Conservation (phyloP, 2,113 vertebrate genomes). For the Coregonus clupeaformis region DNA sequence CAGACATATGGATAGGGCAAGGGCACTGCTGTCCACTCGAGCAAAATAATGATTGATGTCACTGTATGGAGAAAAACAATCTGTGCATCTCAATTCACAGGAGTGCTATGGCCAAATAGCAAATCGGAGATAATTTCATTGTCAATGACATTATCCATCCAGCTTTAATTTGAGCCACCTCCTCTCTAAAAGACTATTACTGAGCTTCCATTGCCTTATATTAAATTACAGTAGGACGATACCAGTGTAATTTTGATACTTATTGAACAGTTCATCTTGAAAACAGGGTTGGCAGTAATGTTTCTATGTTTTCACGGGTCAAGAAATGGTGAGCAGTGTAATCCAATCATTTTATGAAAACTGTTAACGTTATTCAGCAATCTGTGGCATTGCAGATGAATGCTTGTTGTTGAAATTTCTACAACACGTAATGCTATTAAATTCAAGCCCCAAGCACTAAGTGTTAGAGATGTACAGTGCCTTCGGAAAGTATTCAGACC, state of each 20-base stretch:
- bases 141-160: constrained; percentile 47
- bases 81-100: constrained; percentile 49
- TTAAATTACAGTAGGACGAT: not conserved
- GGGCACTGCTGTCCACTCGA: constrained; percentile 43
- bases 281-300: not conserved
- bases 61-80: constrained; percentile 23
- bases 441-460: not conserved
- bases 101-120: constrained; percentile 49
- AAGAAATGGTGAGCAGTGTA: too few relatives aligned
- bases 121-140: constrained; percentile 54
- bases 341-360: too few relatives aligned
- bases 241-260: constrained; percentile 1
- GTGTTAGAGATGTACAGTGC: not conserved
- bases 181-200: constrained; percentile 16
- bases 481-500: too few relatives aligned
- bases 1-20: constrained; percentile 52
- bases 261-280: constrained; percentile 22
- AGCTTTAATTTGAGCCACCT: not conserved
- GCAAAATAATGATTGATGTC: constrained; percentile 70
- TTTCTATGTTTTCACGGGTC: too few relatives aligned
- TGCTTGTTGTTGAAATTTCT: too few relatives aligned
- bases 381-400: too few relatives aligned
- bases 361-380: too few relatives aligned
- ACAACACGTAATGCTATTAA: too few relatives aligned
- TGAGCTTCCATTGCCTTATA: constrained; percentile 6